Evolutionary conservation across 2,113 vertebrate species (phyloP).

Genomic region (Pollachius pollachius): DNA sequence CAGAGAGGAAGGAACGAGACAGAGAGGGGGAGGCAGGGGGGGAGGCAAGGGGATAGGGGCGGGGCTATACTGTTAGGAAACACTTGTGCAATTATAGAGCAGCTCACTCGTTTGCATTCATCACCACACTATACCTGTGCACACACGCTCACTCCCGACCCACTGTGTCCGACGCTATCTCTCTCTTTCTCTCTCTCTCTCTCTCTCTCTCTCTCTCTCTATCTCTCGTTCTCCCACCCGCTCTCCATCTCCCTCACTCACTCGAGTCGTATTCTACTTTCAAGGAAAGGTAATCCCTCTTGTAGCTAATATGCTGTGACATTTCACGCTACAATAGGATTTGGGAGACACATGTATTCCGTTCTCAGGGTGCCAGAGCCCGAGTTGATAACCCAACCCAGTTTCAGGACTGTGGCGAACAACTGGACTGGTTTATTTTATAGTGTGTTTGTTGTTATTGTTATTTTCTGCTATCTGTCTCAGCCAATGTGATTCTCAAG

Average conservation of each 20-base stretch:
- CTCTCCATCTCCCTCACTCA: conserved; percentile 27
- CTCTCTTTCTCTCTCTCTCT: conserved; percentile 11
- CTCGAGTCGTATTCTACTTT: conserved; percentile 42
- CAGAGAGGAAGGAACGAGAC: background rate
- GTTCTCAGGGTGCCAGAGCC: conserved; percentile 53
- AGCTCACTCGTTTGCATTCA: conserved; percentile 36
- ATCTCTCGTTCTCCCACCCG: conserved; percentile 33
- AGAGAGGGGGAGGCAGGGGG: background rate
- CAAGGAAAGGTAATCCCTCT: conserved; percentile 67
- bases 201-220: conserved; percentile 17
- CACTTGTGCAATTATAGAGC: conserved; percentile 12
- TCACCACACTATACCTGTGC: conserved; percentile 33
- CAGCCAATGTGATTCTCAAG: conserved; percentile 50
- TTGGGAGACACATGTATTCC: conserved; percentile 54
- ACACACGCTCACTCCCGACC: conserved; percentile 29
- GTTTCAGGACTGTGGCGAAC: conserved; percentile 44
- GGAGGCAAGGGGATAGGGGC: background rate
- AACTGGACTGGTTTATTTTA: conserved; percentile 29
- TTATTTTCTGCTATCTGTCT: conserved; percentile 33
- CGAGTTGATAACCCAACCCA: conserved; percentile 59
- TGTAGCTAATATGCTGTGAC: conserved; percentile 69
- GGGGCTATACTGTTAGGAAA: background rate
- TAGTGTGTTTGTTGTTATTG: background rate
- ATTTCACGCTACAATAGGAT: conserved; percentile 70
- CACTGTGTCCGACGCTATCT: conserved; percentile 22